Evolutionary conservation across 2,888 invertebrate species (phyloP), one percentile per base, ranked within the genome.

Genomic region (Perizoma flavofasciatum): DNA sequence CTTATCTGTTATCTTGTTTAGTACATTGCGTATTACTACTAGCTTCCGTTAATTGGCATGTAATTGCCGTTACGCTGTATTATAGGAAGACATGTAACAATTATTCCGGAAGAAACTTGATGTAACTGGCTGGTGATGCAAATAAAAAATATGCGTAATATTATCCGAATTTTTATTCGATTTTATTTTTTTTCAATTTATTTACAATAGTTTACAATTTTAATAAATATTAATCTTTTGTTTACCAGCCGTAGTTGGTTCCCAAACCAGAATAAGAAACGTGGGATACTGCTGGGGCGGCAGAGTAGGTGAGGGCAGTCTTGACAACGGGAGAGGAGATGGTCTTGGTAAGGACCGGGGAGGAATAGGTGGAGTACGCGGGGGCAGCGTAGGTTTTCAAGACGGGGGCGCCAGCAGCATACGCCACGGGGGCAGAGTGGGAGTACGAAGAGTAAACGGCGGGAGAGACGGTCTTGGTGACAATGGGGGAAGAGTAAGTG

Each of bases 241-340:
- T 67, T 81, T 77, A 89, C 89, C 89, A 89, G 53, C 88, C 89
- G 71, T 89, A 89, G 77, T 78, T 83, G 63, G 83, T 82, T 58
- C 88, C 95, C 49, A 94, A 89, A 57, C 95, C 94, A 62, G 93
- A 85, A 89, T 95, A 95, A 66, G 93, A 86, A 69, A 94, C 93
- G 79, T 95, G 95, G 51, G 95, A 94, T 32, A 94, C 94, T 59
- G 92, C 92, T 51, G 93, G 93, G 46, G 94, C 93, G 44, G 94
- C 93, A 33, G 91, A 90, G 85, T 93, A 93, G 51, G 88, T 73
- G 47, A 93, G 77, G 55, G 74, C 73, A 51, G 69, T 69, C 62
- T 73, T 59, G 6, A 94, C 93, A 53, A 91, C 63, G 50, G 74
- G 72, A 34, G 73, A 65, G 46, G 79, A 61, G 60, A 75, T 67